These are phyloP conservation scores for Tachina lurida DNA, from an alignment of 2,888 invertebrate genomes.

Conservation along the genomic window DNA sequence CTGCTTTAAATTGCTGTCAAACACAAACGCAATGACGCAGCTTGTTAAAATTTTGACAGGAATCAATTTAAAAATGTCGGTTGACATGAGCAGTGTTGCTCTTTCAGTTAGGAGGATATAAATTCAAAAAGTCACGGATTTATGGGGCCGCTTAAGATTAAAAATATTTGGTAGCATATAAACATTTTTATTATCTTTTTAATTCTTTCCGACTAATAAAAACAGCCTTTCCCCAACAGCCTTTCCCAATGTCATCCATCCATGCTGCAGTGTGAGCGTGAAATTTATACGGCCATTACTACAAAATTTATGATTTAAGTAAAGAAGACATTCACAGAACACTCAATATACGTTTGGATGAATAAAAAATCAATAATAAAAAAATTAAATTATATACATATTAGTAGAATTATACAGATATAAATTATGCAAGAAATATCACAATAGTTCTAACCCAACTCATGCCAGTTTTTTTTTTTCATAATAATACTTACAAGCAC, in stretches of 20 bases:
- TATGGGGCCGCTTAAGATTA: no score
- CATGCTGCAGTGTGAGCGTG: constrained; percentile 50
- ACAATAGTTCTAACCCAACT: constrained; percentile 42
- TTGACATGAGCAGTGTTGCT: no score
- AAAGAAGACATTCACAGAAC: constrained; percentile 29
- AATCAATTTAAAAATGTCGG: no score
- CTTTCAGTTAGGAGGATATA: no score
- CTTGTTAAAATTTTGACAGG: no score
- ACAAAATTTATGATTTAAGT: constrained; percentile 52
- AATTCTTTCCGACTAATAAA: not conserved
- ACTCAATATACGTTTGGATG: constrained; percentile 4
- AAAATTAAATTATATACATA: constrained; percentile 37
- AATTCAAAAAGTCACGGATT: no score
- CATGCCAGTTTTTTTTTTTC: constrained; percentile 7
- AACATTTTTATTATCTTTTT: not conserved
- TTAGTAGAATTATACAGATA: not conserved
- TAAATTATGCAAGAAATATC: constrained; percentile 27
- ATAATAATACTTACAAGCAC: constrained; percentile 23
- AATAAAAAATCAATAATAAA: constrained; percentile 38
- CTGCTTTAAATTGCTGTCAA: no score
- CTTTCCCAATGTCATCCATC: not conserved
- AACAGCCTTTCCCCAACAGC: not conserved
- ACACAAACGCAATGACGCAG: no score
- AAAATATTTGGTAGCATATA: no score
- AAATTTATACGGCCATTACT: constrained; percentile 48